phyloP scores from a whole-genome alignment of 2,113 vertebrate genomes.

The Indicator maculatus region DNA sequence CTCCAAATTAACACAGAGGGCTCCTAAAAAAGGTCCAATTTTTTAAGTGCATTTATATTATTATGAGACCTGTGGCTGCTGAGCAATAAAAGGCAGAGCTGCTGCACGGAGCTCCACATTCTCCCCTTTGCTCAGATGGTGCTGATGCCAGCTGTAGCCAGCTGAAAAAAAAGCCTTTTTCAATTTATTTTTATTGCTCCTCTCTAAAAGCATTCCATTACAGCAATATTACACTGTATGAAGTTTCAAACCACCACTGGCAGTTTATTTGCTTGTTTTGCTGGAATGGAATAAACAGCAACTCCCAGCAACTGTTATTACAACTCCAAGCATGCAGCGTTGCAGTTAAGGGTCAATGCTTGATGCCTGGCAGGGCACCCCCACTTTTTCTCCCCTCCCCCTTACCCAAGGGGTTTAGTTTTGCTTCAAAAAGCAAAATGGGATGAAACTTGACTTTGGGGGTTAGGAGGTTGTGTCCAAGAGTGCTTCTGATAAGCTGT shows the following conservation, averaged over 20 bases:
- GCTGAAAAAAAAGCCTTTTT: conserved; percentile 66
- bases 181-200: conserved; percentile 82
- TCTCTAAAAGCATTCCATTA: conserved; percentile 83
- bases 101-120: conserved; percentile 62
- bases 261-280: conserved; percentile 75
- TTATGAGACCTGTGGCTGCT: conserved; percentile 58
- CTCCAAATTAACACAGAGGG: conserved; percentile 61
- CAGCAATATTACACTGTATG: conserved; percentile 71
- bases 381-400: background rate
- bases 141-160: conserved; percentile 72
- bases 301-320: conserved; percentile 11
- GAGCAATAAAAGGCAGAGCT: conserved; percentile 63
- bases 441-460: background rate
- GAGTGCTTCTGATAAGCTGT: accelerated
- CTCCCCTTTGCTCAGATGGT: conserved; percentile 72
- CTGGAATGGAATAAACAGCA: conserved; percentile 59
- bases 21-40: conserved; percentile 35
- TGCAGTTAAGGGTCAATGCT: conserved; percentile 22
- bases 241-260: conserved; percentile 66
- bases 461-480: background rate
- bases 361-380: background rate
- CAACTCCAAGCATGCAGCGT: background rate
- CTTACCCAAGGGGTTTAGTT: background rate
- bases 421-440: background rate
- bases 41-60: conserved; percentile 72